Percentiles rank a stretch among this genome's conserved stretches.
These are phyloP conservation scores for Camponotus pennsylvanicus DNA, from an alignment of 1,140 invertebrate genomes.

Conservation along the genomic window DNA sequence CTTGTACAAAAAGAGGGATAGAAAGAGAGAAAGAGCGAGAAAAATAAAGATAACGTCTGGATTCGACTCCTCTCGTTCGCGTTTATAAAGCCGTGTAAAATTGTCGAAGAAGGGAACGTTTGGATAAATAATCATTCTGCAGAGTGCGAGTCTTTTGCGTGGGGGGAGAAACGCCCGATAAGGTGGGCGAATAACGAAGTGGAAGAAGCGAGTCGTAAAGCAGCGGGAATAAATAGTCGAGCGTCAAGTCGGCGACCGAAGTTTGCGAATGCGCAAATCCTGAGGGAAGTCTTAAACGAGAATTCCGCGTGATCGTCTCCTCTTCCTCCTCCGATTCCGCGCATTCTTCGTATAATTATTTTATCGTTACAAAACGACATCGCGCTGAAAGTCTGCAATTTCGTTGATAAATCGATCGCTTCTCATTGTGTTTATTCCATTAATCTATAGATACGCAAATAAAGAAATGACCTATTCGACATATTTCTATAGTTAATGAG, in stretches of 20 bases:
- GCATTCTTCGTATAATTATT: slow-evolving; percentile 62
- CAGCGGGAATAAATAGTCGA: slow-evolving; percentile 63
- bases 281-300: slow-evolving; percentile 61
- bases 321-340: slow-evolving; percentile 20
- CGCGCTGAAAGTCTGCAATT: slow-evolving; percentile 21
- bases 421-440: background rate
- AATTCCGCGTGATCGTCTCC: slow-evolving; percentile 56
- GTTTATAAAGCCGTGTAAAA: slow-evolving; percentile 54
- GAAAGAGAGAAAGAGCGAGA: background rate
- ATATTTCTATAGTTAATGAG: background rate
- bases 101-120: slow-evolving; percentile 58
- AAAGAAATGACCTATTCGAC: background rate
- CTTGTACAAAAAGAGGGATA: slow-evolving; percentile 9
- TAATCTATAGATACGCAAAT: background rate
- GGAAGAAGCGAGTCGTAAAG: slow-evolving; percentile 63
- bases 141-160: slow-evolving; percentile 51
- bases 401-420: background rate
- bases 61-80: slow-evolving; percentile 44
- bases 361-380: slow-evolving; percentile 54
- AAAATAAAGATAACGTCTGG: slow-evolving; percentile 50
- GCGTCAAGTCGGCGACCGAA: slow-evolving; percentile 56
- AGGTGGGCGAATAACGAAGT: slow-evolving; percentile 63
- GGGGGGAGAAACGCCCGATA: slow-evolving; percentile 37
- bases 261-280: slow-evolving; percentile 62
- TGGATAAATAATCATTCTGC: slow-evolving; percentile 63